These are phyloP conservation scores for Novumbra hubbsi DNA, from an alignment of 2,797 vertebrate genomes.

Conservation along the genomic window DNA sequence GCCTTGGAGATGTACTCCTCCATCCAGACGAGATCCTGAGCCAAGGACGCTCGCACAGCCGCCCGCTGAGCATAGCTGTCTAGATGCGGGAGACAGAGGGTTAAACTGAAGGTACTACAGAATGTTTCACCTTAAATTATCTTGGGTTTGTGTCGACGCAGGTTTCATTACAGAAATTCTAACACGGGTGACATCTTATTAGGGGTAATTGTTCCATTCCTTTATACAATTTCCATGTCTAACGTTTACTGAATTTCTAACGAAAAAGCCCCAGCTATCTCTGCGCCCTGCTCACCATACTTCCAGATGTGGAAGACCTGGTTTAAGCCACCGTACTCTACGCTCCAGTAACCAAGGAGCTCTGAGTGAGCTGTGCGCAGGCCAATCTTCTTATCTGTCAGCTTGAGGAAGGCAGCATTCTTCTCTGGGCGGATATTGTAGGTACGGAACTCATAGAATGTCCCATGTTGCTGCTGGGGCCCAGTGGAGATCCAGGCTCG, in stretches of 20 bases:
- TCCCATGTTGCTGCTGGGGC: constrained; percentile 54
- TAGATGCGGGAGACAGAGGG: constrained; percentile 43
- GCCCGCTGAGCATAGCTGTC: constrained; percentile 85
- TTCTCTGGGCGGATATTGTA: constrained; percentile 82
- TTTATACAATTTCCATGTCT: background rate
- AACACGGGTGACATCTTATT: background rate
- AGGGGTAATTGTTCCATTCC: background rate
- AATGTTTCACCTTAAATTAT: background rate
- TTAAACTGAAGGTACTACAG: background rate
- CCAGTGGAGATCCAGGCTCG: constrained; percentile 36
- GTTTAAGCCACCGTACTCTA: constrained; percentile 87
- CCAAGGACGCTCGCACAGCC: constrained; percentile 77
- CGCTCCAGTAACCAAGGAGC: constrained; percentile 86
- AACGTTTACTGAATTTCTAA: background rate
- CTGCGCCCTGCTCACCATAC: constrained; percentile 76
- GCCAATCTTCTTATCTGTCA: constrained; percentile 77
- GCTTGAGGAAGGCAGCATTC: constrained; percentile 80
- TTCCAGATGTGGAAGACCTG: constrained; percentile 92
- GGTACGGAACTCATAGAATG: constrained; percentile 88
- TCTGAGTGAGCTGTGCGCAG: constrained; percentile 84
- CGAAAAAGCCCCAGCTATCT: background rate
- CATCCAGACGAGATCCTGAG: constrained; percentile 83
- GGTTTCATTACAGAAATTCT: background rate
- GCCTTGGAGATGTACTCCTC: constrained; percentile 78
- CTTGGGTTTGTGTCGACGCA: background rate